phyloP scores from a whole-genome alignment of 2,113 vertebrate genomes.

The Apus apus region DNA sequence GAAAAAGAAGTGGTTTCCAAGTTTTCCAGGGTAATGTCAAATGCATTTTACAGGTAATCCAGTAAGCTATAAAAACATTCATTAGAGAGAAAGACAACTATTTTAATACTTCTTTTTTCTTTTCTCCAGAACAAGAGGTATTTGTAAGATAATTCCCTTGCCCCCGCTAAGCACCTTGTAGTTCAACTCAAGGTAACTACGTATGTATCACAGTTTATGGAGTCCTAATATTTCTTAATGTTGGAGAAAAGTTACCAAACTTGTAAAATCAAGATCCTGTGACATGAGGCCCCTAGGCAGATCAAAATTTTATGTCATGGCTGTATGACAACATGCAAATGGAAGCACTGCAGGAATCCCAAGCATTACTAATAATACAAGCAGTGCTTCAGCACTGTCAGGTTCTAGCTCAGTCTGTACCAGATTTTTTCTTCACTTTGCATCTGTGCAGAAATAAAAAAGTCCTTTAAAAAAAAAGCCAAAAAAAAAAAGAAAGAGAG shows the following conservation, averaged over 20 bases:
- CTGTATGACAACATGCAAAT: not conserved
- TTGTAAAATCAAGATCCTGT: not conserved
- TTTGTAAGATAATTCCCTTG: not conserved
- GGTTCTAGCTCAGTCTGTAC: not conserved
- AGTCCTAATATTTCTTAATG: not conserved
- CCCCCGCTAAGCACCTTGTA: not conserved
- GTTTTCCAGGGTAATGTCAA: not conserved
- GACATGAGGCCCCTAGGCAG: not conserved
- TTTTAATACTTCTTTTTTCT: not conserved
- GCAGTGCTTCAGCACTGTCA: not conserved
- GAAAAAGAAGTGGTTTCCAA: conserved; percentile 25
- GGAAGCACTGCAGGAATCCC: not conserved
- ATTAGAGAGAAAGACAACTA: not conserved
- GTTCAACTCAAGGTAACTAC: not conserved
- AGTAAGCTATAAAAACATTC: not conserved
- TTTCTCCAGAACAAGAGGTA: not conserved
- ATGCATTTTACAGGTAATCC: not conserved
- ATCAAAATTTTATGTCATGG: not conserved
- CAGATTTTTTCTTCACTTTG: not conserved
- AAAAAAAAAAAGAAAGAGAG: not conserved
- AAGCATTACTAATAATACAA: not conserved
- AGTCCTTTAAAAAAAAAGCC: not conserved
- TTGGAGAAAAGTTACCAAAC: not conserved
- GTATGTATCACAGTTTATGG: not conserved
- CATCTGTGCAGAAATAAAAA: not conserved